A percentile compares a stretch with the other conserved stretches of the same genome.
phyloP scores from a whole-genome alignment of 2,797 vertebrate genomes.

The Scleropages formosus region DNA sequence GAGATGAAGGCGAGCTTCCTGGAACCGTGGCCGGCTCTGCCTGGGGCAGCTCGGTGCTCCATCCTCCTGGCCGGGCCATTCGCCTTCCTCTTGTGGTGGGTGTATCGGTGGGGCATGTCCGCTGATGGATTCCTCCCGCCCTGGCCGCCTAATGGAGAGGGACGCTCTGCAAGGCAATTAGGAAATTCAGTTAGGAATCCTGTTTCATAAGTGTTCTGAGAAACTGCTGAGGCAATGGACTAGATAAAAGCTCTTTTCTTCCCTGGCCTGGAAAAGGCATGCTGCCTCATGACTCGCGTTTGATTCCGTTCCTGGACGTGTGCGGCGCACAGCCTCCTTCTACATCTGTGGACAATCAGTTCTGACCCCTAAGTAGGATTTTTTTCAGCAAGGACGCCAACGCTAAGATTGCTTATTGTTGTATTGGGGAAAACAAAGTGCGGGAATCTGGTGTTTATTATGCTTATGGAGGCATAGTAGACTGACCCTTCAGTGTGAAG shows the following conservation, averaged over 20 bases:
- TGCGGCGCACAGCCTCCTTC: conserved; percentile 3
- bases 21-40: conserved; percentile 64
- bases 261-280: conserved; percentile 34
- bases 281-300: conserved; percentile 63
- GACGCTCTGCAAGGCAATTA: conserved; percentile 70
- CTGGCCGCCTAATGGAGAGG: conserved; percentile 65
- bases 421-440: neutral
- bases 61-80: conserved; percentile 66
- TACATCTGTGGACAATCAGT: neutral
- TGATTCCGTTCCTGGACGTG: conserved; percentile 50
- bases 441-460: neutral
- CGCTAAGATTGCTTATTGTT: neutral
- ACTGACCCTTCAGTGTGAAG: neutral
- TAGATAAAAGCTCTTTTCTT: conserved; percentile 58
- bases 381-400: neutral
- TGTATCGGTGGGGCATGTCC: conserved; percentile 70
- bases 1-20: conserved; percentile 77
- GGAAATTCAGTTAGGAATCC: conserved; percentile 67
- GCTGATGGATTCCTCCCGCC: conserved; percentile 59
- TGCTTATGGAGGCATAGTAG: neutral
- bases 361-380: neutral
- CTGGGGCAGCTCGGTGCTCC: conserved; percentile 67
- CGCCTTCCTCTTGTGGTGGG: conserved; percentile 58
- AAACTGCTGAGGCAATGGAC: conserved; percentile 51
- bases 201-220: conserved; percentile 59